Evolutionary conservation across 2,888 invertebrate species (phyloP).

Genomic region (Molanna angustata): DNA sequence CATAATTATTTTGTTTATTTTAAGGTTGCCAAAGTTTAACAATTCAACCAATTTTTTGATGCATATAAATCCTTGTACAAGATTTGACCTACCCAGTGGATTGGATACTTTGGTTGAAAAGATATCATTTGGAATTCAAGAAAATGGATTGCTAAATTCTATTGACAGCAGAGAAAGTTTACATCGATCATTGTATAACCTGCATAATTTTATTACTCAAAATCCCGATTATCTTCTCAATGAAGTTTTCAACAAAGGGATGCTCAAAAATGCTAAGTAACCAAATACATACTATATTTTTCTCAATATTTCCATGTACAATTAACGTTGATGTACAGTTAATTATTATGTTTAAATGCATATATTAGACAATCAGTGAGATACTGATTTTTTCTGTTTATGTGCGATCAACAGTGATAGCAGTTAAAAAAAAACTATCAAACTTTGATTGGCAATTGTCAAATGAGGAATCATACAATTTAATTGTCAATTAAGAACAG

Average conservation of each 20-base stretch:
- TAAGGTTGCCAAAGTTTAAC: constrained; percentile 22
- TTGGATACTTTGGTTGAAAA: constrained; percentile 17
- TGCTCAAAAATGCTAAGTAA: no score
- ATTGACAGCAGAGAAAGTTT: constrained; percentile 10
- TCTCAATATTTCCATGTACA: no score
- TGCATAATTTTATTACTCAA: constrained; percentile 8
- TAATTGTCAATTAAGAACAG: no score
- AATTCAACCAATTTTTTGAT: constrained; percentile 14
- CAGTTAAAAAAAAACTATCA: no score
- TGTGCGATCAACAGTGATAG: no score
- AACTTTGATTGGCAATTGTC: no score
- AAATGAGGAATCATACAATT: no score
- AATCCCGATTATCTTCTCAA: constrained; percentile 14
- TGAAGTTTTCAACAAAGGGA: constrained; percentile 17
- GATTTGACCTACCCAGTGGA: constrained; percentile 24
- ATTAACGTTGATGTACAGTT: no score
- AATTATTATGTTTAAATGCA: no score
- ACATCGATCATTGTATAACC: constrained; percentile 4
- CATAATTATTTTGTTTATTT: constrained; percentile 4
- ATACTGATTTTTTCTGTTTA: no score
- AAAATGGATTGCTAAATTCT: constrained; percentile 1
- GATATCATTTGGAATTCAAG: constrained; percentile 1
- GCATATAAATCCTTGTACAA: constrained; percentile 24
- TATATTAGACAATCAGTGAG: no score
- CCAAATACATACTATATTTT: no score